These are phyloP conservation scores for Girardinichthys multiradiatus DNA, from an alignment of 2,113 vertebrate genomes.

Conservation along the genomic window DNA sequence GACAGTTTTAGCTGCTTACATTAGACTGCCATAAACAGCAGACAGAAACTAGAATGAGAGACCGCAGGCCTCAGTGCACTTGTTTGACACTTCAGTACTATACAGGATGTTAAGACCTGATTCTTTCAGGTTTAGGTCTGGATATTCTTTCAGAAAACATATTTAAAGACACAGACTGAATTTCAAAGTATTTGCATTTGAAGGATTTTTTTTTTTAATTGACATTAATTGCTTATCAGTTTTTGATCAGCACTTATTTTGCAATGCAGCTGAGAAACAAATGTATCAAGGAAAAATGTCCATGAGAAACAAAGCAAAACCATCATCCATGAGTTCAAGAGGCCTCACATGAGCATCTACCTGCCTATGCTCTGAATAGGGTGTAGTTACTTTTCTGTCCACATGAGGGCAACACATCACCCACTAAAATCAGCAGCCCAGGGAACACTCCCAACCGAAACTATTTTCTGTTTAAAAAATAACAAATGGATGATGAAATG, in stretches of 20 bases:
- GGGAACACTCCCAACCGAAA: conserved; percentile 18
- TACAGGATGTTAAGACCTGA: not conserved
- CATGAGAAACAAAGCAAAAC: not conserved
- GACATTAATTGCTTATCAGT: not conserved
- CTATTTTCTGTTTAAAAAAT: not conserved
- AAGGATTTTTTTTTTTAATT: not conserved
- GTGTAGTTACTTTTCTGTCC: conserved; percentile 54
- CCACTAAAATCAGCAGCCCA: conserved; percentile 24
- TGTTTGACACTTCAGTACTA: not conserved
- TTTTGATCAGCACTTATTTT: not conserved
- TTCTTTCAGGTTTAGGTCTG: not conserved
- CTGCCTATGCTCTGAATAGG: not conserved
- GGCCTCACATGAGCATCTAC: conserved; percentile 12
- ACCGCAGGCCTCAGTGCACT: conserved; percentile 31
- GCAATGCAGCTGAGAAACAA: not conserved
- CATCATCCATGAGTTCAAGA: not conserved
- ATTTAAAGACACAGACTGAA: not conserved
- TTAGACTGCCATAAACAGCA: conserved; percentile 29
- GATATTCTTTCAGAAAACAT: not conserved
- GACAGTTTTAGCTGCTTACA: conserved; percentile 32
- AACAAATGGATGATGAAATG: not conserved
- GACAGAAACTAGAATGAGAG: conserved; percentile 5
- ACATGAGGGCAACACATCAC: conserved; percentile 74
- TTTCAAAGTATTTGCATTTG: not conserved
- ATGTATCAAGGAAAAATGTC: not conserved